Percentiles rank a stretch among this genome's conserved stretches.
These are phyloP conservation scores for Arctia plantaginis DNA, from an alignment of 2,888 invertebrate genomes.

Conservation along the genomic window DNA sequence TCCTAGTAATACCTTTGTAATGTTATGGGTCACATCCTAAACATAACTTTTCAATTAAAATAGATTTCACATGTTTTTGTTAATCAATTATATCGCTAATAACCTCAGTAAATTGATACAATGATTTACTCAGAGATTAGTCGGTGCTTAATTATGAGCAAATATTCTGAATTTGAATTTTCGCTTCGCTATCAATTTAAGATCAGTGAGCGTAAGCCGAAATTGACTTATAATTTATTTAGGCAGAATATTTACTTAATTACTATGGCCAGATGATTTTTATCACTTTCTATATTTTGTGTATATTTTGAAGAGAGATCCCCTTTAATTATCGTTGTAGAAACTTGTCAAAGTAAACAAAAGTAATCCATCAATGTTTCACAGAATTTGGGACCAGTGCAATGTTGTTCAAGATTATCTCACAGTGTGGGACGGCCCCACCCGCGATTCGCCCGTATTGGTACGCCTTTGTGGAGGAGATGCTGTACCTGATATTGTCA, in stretches of 20 bases:
- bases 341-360: conserved; percentile 13
- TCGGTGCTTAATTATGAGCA: not conserved
- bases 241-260: not conserved
- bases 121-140: conserved; percentile 10
- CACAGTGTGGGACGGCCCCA: conserved; percentile 92
- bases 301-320: not conserved
- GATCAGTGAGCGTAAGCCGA: not conserved
- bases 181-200: conserved; percentile 3
- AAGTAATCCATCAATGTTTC: conserved; percentile 49
- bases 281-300: not conserved
- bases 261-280: not conserved
- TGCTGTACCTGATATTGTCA: conserved; percentile 92
- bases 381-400: conserved; percentile 93
- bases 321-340: not conserved
- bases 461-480: conserved; percentile 94
- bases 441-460: conserved; percentile 89
- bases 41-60: not conserved
- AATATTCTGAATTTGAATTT: conserved; percentile 6
- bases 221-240: conserved; percentile 4
- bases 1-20: not conserved
- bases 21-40: not conserved
- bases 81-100: not conserved
- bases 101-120: conserved; percentile 5
- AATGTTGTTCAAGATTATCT: conserved; percentile 93
- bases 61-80: not conserved